These are phyloP conservation scores for Eidolon helvum DNA, from an alignment of 2,113 vertebrate genomes.

Conservation along the genomic window DNA sequence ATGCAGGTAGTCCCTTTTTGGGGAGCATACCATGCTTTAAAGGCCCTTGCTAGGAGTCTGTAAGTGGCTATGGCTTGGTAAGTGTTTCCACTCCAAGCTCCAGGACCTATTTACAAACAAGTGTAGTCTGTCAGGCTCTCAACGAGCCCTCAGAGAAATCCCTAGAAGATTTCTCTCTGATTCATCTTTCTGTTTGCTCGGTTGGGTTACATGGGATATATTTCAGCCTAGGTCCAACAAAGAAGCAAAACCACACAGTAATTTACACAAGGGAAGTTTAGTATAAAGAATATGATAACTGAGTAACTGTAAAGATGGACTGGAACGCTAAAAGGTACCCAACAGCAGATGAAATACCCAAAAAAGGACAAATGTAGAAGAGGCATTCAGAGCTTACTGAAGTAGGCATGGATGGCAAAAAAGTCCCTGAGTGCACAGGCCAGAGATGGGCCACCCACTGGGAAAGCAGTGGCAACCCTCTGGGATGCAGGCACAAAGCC, in stretches of 20 bases:
- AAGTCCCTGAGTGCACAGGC: background rate
- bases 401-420: background rate
- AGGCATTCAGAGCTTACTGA: background rate
- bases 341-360: background rate
- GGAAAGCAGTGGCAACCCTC: background rate
- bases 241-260: background rate
- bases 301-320: background rate
- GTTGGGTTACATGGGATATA: background rate
- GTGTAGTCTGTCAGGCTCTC: background rate
- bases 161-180: background rate
- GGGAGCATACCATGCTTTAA: background rate
- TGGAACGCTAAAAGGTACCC: background rate
- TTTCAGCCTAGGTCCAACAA: background rate
- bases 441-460: background rate
- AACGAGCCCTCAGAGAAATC: background rate
- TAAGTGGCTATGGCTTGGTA: background rate
- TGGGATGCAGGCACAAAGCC: background rate
- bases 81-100: background rate
- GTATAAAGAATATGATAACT: background rate
- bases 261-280: background rate
- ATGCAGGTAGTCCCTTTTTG: background rate
- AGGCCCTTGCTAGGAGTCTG: background rate
- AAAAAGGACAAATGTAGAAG: background rate
- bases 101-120: background rate
- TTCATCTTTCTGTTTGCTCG: background rate